Conservation (phyloP, 2,888 invertebrate genomes). For the Hyalella azteca region DNA sequence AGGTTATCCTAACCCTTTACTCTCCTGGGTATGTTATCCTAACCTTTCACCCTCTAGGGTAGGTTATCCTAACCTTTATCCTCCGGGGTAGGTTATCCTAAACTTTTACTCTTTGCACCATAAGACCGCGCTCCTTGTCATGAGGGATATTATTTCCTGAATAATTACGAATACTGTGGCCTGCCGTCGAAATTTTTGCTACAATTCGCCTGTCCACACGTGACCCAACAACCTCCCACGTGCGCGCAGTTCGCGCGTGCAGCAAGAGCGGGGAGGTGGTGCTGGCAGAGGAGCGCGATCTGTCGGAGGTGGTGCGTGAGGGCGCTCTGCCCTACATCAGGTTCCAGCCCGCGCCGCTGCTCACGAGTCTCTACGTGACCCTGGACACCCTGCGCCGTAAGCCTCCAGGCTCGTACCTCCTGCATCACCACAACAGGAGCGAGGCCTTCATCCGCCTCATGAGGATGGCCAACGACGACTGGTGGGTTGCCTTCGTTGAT, state of each 20-base stretch:
- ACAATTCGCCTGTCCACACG: too few species aligned
- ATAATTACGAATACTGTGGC: too few species aligned
- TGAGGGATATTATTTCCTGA: too few species aligned
- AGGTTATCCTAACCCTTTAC: too few species aligned
- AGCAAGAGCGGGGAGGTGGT: slow-evolving; percentile 44
- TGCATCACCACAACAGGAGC: slow-evolving; percentile 51
- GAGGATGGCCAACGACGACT: slow-evolving; percentile 37
- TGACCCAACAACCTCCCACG: too few species aligned
- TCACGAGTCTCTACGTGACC: slow-evolving; percentile 45
- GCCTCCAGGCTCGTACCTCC: slow-evolving; percentile 49
- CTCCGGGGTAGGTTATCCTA: too few species aligned
- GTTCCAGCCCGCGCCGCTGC: slow-evolving; percentile 42
- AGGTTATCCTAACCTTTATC: too few species aligned
- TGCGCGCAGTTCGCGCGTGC: slow-evolving; percentile 49
- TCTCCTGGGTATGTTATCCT: too few species aligned
- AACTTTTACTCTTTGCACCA: too few species aligned
- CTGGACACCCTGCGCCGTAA: slow-evolving; percentile 38
- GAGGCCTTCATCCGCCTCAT: slow-evolving; percentile 53
- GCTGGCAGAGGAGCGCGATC: slow-evolving; percentile 43
- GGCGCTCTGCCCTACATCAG: slow-evolving; percentile 50
- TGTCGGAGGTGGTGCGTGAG: slow-evolving; percentile 46
- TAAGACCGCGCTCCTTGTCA: too few species aligned
- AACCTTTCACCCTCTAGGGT: too few species aligned
- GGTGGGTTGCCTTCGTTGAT: slow-evolving; percentile 35
- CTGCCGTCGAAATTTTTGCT: too few species aligned